Evolutionary conservation across 2,113 vertebrate genomes (phyloP), one percentile per base, ranked within the genome.

Genomic region (Irena cyanogastra): DNA sequence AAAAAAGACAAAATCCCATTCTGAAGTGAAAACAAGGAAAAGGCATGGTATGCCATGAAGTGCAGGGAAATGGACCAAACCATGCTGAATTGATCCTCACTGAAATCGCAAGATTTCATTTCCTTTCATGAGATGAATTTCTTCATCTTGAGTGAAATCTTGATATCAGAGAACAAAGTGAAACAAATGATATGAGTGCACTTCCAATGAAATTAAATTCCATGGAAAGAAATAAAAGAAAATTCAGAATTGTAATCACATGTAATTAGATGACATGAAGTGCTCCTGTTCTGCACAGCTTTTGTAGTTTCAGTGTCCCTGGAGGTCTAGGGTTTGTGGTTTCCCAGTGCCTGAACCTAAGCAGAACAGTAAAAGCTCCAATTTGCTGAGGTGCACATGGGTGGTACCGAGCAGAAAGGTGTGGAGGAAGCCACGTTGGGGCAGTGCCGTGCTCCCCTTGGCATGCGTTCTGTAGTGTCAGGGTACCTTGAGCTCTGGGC

Each of bases 401-500:
- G 15, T 3, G 6, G 6, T n/a, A 7, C 2, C 1, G 3, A 50
- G 60, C 16, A 44, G 31, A 30, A 30, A 44, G 7, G 26, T 54
- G 33, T 35, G 26, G 9, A 79, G 24, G 31, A n/a, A 35, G 31
- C 11, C 27, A 14, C 14, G 14, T 1, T 28, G 59, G 9, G 30
- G 23, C 28, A 69, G 18, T 23, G 35, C 14, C 0, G 0, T 42
- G 30, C 6, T n/a, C 4, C 35, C 35, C 4, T 14, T 50, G 30
- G 19, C 19, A 41, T 23, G 54, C 3, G 5, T 6, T 12, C 49
- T 27, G 12, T 24, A 42, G 19, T 3, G 9, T 2, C 24, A 50
- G 14, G 3, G 9, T 23, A 2, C 19, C 54, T 60, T 27, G 15
- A 42, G 30, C 23, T 50, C 30, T n/a, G 35, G 12, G 24, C 19